phyloP scores from a whole-genome alignment of 2,113 vertebrate species.

The Microtus ochrogaster region DNA sequence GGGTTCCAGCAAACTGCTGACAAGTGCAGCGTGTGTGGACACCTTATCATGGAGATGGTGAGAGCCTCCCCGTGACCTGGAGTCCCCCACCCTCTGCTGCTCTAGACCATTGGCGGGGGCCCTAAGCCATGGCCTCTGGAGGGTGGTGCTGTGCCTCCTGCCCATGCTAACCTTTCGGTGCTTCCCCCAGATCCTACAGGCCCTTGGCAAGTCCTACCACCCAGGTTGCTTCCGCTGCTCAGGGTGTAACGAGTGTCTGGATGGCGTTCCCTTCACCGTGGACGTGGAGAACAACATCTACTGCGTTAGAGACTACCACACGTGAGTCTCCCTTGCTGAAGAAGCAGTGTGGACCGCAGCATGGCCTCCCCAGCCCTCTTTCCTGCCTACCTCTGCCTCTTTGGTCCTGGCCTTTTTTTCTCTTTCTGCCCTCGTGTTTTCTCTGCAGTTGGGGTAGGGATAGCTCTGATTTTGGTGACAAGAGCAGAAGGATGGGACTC shows the following conservation, averaged over 20 bases:
- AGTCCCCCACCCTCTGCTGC: background rate
- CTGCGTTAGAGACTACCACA: slow-evolving; percentile 99
- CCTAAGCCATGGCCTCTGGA: slow-evolving; percentile 11
- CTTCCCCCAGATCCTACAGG: slow-evolving; percentile 94
- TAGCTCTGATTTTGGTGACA: background rate
- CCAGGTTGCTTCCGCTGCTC: slow-evolving; percentile 99
- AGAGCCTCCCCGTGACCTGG: slow-evolving; percentile 73
- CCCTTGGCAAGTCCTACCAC: slow-evolving; percentile 98
- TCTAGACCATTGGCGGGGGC: slow-evolving; percentile 8
- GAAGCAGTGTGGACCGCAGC: too few species aligned
- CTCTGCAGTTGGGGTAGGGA: too few species aligned
- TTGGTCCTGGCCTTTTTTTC: too few species aligned
- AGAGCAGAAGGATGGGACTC: background rate
- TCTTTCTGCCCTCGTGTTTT: too few species aligned
- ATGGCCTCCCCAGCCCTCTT: background rate
- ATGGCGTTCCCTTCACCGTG: slow-evolving; percentile 98
- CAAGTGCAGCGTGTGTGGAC: slow-evolving; percentile 99
- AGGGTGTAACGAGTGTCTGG: slow-evolving; percentile 96
- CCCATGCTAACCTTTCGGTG: slow-evolving; percentile 64
- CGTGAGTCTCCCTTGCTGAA: slow-evolving; percentile 86
- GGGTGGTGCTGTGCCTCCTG: slow-evolving; percentile 28
- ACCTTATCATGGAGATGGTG: slow-evolving; percentile 99
- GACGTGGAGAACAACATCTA: slow-evolving; percentile 98
- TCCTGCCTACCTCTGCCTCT: background rate
- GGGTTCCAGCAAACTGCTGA: slow-evolving; percentile 99